These are phyloP conservation scores for Dryobotodes eremita DNA, from an alignment of 2,888 invertebrate species.

Conservation along the genomic window DNA sequence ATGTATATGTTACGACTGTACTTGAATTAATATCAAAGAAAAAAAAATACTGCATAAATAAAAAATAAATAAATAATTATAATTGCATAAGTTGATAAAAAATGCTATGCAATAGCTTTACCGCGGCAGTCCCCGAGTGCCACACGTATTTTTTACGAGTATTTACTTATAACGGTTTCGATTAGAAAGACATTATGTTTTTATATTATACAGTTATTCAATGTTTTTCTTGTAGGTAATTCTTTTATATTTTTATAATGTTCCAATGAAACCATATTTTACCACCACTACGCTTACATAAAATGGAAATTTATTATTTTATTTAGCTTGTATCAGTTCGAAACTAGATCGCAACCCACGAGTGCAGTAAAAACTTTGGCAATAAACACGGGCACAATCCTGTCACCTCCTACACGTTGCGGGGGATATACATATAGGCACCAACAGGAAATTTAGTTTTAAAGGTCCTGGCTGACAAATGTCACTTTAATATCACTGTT, in stretches of 20 bases:
- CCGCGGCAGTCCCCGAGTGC: too few relatives aligned
- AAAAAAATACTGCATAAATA: too few relatives aligned
- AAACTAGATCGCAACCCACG: constrained; percentile 63
- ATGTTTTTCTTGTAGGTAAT: neutral
- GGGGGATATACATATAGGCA: constrained; percentile 28
- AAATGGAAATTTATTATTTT: constrained; percentile 12
- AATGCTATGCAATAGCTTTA: too few relatives aligned
- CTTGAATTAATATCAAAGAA: too few relatives aligned
- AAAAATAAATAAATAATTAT: too few relatives aligned
- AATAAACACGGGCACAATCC: constrained; percentile 66
- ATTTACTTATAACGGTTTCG: neutral
- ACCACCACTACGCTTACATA: neutral
- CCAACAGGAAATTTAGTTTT: constrained; percentile 29
- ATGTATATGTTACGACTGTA: too few relatives aligned
- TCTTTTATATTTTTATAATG: neutral
- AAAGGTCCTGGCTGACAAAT: constrained; percentile 7
- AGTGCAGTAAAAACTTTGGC: constrained; percentile 67
- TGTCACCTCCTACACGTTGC: constrained; percentile 66
- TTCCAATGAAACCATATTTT: neutral
- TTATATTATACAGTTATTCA: neutral
- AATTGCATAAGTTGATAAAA: too few relatives aligned
- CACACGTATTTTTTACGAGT: too few relatives aligned
- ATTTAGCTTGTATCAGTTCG: constrained; percentile 29
- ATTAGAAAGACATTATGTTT: neutral
- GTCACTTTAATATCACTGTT: neutral